Percentiles rank a stretch among this genome's conserved stretches.
phyloP scores from a whole-genome alignment of 1,140 invertebrate genomes.

The Dysdera silvatica region DNA sequence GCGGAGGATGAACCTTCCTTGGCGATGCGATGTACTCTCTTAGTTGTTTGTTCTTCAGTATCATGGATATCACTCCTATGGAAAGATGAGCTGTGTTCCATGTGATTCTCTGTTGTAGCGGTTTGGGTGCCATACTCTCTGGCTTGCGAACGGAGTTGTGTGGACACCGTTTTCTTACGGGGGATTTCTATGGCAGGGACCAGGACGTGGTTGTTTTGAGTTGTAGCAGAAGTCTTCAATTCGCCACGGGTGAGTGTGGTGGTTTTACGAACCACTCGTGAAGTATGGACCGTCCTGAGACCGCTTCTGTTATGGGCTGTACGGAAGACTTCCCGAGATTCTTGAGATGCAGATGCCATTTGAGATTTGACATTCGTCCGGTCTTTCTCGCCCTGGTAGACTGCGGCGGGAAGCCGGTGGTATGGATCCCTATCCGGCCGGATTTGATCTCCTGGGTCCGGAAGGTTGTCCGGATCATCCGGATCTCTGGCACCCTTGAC shows the following conservation, averaged over 20 bases:
- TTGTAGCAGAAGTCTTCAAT: conserved; percentile 40
- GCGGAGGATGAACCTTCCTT: too few relatives aligned
- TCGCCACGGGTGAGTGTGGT: conserved; percentile 81
- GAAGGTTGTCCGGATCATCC: conserved; percentile 51
- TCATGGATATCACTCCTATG: too few relatives aligned
- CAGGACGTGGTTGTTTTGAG: too few relatives aligned
- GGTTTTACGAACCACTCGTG: conserved; percentile 77
- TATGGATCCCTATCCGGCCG: conserved; percentile 14
- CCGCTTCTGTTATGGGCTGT: conserved; percentile 55
- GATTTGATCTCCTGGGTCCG: conserved; percentile 33
- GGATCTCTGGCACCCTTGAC: conserved; percentile 65
- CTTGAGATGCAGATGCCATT: conserved; percentile 38
- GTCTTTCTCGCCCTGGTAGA: too few relatives aligned
- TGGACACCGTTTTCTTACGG: too few relatives aligned
- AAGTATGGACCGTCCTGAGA: conserved; percentile 67
- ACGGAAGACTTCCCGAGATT: conserved; percentile 46
- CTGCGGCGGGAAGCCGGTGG: not conserved
- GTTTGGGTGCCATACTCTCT: conserved; percentile 9
- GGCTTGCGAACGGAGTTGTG: too few relatives aligned
- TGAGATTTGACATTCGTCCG: conserved; percentile 28
- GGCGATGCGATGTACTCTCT: too few relatives aligned
- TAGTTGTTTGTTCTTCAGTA: too few relatives aligned
- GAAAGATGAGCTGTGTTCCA: too few relatives aligned
- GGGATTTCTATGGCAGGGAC: too few relatives aligned
- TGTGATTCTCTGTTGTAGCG: too few relatives aligned